Evolutionary conservation across 2,888 invertebrate species (phyloP), one percentile per base, ranked within the genome.

Genomic region (Pyralis farinalis): DNA sequence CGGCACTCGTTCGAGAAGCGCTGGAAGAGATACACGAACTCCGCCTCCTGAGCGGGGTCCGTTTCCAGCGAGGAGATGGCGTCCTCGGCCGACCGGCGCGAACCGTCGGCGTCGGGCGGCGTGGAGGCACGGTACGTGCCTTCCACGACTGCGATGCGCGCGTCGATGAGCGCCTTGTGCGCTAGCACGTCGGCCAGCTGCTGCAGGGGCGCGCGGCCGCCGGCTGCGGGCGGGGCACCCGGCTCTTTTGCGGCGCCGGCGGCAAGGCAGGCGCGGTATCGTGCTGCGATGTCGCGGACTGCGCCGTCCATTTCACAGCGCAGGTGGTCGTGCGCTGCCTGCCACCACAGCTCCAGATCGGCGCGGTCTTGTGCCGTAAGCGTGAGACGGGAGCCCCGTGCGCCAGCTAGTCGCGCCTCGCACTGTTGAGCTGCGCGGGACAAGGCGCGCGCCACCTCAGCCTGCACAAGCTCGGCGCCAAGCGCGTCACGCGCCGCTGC

Each of bases 361-460:
- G 93, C 91, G 47, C 93, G 90, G 67, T 94, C 94, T 44, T 91
- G 91, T 6, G 92, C 91, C n/a, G 91, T 91, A 12, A 93, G 88
- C 46, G 92, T 92, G 58, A 92, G 92, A 40, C 92, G 91, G 35
- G 88, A 87, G 47, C 77, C 70, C 16, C 91, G 86, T 47, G 91
- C 89, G 3, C 72, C 76, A 31, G 89, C 89, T n/a, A 92, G 80
- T 29, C 91, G 90, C 25, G 81, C 84, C 59, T 94, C 94, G 67
- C 94, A 94, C 3, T 91, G 82, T 60, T 93, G 92, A 3, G 94
- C 94, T 42, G 93, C 94, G 29, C 93, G 90, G 59, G 91, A 87
- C 64, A 95, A 90, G 4, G 95, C 93, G 44, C 94, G 93, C 10
- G 93, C 91, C 46, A 95, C 94, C 78, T 95, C 95, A 0, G 94